These are phyloP conservation scores for Parasteatoda lunata DNA, from an alignment of 2,888 invertebrate species.

Conservation along the genomic window DNA sequence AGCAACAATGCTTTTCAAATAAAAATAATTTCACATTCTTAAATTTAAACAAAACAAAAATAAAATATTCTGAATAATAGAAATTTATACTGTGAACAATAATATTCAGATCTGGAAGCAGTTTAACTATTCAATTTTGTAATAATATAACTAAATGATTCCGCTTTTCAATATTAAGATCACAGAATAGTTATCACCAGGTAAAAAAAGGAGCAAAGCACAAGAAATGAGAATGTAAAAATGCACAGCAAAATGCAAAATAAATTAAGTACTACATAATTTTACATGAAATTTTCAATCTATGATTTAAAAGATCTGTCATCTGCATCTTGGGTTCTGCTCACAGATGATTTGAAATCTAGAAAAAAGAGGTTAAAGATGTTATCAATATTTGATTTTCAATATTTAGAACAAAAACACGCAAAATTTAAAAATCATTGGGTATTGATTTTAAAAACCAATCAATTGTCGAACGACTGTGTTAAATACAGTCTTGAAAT, in stretches of 20 bases:
- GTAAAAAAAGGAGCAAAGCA: slow-evolving; percentile 20
- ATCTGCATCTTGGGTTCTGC: not conserved
- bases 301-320: not conserved
- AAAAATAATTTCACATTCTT: not conserved
- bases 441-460: too few species aligned
- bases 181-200: slow-evolving; percentile 63
- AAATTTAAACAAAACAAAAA: not conserved
- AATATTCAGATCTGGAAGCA: not conserved
- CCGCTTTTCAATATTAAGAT: slow-evolving; percentile 21
- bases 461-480: too few species aligned
- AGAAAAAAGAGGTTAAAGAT: too few species aligned
- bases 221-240: slow-evolving; percentile 29
- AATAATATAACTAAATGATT: not conserved
- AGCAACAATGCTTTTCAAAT: not conserved
- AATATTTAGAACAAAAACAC: too few species aligned
- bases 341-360: too few species aligned
- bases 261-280: slow-evolving; percentile 56
- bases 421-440: too few species aligned
- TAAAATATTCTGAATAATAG: not conserved
- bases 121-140: not conserved
- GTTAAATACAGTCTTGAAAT: too few species aligned
- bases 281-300: not conserved
- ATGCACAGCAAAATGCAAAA: slow-evolving; percentile 23
- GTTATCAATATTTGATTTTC: too few species aligned
- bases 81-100: not conserved